Conservation (phyloP, 1,140 invertebrate genomes). For the Brachystomella parvula region DNA sequence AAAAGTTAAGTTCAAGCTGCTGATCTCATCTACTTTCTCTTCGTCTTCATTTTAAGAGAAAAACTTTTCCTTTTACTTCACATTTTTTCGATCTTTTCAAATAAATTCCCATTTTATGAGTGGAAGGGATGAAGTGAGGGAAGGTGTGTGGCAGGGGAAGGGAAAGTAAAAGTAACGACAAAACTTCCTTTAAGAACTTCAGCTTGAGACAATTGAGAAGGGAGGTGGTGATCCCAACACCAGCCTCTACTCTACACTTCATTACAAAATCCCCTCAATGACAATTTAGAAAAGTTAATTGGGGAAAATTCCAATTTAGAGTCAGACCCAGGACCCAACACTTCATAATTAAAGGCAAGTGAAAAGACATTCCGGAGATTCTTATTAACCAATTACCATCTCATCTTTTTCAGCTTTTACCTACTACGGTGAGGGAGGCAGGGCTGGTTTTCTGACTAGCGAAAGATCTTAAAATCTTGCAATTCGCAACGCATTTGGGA, state of each 20-base stretch:
- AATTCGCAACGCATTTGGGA: no score
- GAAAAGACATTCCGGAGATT: no score
- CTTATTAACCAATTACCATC: no score
- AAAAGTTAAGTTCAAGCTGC: neutral
- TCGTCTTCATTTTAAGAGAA: no score
- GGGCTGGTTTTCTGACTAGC: no score
- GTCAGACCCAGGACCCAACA: neutral
- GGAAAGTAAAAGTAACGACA: neutral
- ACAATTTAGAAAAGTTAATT: slow-evolving; percentile 3
- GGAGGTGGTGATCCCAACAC: neutral
- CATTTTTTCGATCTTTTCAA: neutral
- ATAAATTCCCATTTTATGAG: neutral
- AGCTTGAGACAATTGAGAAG: neutral
- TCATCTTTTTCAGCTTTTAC: no score
- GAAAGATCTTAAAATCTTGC: no score
- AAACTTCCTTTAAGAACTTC: neutral
- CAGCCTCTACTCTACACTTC: neutral
- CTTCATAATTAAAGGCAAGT: no score
- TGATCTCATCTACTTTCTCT: neutral
- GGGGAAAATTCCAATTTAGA: neutral
- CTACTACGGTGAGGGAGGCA: no score
- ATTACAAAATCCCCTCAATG: neutral
- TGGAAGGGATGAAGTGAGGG: no score
- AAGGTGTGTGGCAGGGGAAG: no score
- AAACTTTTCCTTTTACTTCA: neutral